phyloP scores from a whole-genome alignment of 2,888 invertebrate genomes.

The Brenthis hecate region DNA sequence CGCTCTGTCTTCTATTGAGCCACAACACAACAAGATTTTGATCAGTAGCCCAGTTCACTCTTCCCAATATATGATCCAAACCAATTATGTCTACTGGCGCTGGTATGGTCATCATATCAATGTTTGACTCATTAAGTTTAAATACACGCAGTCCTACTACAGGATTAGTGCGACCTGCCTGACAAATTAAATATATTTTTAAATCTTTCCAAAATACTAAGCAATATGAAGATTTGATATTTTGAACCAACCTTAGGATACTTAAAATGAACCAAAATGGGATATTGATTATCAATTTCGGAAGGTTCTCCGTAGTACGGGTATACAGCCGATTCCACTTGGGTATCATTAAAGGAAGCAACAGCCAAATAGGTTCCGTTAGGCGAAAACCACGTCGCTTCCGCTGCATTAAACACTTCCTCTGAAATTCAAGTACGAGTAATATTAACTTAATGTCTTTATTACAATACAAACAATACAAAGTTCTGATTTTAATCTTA shows the following conservation, averaged over 20 bases:
- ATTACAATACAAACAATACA: neutral
- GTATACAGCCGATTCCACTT: slow-evolving; percentile 85
- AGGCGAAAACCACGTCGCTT: slow-evolving; percentile 91
- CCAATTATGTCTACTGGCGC: slow-evolving; percentile 81
- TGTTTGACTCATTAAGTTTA: slow-evolving; percentile 62
- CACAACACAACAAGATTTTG: slow-evolving; percentile 87
- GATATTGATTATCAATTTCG: slow-evolving; percentile 84
- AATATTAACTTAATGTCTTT: neutral
- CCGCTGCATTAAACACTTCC: slow-evolving; percentile 87
- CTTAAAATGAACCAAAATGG: slow-evolving; percentile 84
- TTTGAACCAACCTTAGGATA: slow-evolving; percentile 88
- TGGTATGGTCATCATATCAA: slow-evolving; percentile 65
- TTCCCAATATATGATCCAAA: slow-evolving; percentile 85
- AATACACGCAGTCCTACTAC: slow-evolving; percentile 85
- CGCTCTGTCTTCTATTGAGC: slow-evolving; percentile 93
- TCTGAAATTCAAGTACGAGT: slow-evolving; percentile 77
- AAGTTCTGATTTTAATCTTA: no score
- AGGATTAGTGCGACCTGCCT: slow-evolving; percentile 89
- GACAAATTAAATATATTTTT: slow-evolving; percentile 49
- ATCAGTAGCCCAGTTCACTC: slow-evolving; percentile 88
- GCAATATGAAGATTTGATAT: neutral
- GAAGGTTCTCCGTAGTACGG: slow-evolving; percentile 85
- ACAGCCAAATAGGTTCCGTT: slow-evolving; percentile 86
- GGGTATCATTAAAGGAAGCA: slow-evolving; percentile 87
- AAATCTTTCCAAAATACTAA: neutral